Evolutionary conservation across 2,797 vertebrate species (phyloP).

Genomic region (Crotalus adamanteus): DNA sequence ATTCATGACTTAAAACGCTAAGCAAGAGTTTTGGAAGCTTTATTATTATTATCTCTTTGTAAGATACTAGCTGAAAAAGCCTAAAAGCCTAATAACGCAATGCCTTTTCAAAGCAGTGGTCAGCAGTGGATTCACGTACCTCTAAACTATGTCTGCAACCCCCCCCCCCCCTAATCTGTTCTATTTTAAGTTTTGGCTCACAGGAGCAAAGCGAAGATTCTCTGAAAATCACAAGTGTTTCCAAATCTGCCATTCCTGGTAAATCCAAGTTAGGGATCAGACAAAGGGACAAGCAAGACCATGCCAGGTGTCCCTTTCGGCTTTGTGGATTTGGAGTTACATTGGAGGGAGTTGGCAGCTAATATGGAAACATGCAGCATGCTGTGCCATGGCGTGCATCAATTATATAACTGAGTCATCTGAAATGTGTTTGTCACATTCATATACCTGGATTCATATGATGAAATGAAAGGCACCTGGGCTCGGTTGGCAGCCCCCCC

Average conservation of each 20-base stretch:
- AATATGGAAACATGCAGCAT: neutral
- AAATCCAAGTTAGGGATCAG: neutral
- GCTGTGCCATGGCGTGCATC: slow-evolving; percentile 38
- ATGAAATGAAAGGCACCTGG: slow-evolving; percentile 16
- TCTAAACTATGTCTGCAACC: neutral
- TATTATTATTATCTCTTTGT: neutral
- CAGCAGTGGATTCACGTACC: neutral
- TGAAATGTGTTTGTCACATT: slow-evolving; percentile 26
- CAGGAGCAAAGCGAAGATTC: neutral
- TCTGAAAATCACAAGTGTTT: neutral
- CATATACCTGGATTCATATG: slow-evolving; percentile 32
- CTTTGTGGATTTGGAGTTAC: neutral
- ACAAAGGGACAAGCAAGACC: slow-evolving; percentile 1
- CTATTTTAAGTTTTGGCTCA: neutral
- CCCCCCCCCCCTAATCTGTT: neutral
- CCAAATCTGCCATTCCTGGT: neutral
- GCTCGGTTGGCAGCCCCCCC: neutral
- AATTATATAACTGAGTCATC: slow-evolving; percentile 39
- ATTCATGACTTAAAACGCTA: too few relatives aligned
- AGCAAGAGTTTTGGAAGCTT: too few relatives aligned
- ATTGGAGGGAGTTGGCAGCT: slow-evolving; percentile 16
- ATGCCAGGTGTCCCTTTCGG: slow-evolving; percentile 10
- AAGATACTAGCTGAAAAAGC: neutral
- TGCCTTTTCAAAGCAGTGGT: neutral
- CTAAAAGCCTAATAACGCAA: neutral